These are phyloP conservation scores for Xestobium rufovillosum DNA, from an alignment of 2,888 invertebrate genomes.

Conservation along the genomic window DNA sequence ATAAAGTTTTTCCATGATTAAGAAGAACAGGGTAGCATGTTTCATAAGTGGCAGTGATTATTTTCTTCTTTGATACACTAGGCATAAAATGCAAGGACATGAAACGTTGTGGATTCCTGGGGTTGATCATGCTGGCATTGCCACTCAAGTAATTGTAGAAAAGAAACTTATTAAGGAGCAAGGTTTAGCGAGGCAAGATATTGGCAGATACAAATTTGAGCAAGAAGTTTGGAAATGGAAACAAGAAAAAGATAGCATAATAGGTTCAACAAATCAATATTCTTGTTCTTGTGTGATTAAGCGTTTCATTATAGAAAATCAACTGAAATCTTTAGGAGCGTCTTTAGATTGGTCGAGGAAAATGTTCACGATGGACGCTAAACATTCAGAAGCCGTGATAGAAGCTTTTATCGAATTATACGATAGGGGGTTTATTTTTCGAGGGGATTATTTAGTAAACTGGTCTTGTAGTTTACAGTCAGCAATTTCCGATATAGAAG, in stretches of 20 bases:
- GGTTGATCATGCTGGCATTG: slow-evolving; percentile 98
- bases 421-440: slow-evolving; percentile 73
- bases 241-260: slow-evolving; percentile 49
- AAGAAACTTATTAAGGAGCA: slow-evolving; percentile 88
- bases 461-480: slow-evolving; percentile 97
- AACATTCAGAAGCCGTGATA: slow-evolving; percentile 77
- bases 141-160: slow-evolving; percentile 98
- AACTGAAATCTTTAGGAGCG: slow-evolving; percentile 80
- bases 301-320: slow-evolving; percentile 44
- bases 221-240: slow-evolving; percentile 96
- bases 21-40: too few relatives aligned
- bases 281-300: too few relatives aligned
- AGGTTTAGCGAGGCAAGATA: slow-evolving; percentile 78
- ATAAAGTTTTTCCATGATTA: too few relatives aligned
- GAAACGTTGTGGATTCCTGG: slow-evolving; percentile 96
- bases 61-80: slow-evolving; percentile 31
- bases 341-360: slow-evolving; percentile 93
- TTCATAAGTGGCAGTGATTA: too few relatives aligned
- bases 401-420: slow-evolving; percentile 76
- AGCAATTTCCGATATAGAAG: slow-evolving; percentile 98
- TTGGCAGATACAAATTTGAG: slow-evolving; percentile 91
- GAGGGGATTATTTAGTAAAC: slow-evolving; percentile 91
- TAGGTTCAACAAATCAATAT: too few relatives aligned
- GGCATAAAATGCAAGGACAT: slow-evolving; percentile 89
- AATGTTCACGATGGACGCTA: slow-evolving; percentile 94